Evolutionary conservation across 2,797 vertebrate species (phyloP), one percentile per base, ranked within the genome.

Genomic region (Odontamblyopus rebecca): DNA sequence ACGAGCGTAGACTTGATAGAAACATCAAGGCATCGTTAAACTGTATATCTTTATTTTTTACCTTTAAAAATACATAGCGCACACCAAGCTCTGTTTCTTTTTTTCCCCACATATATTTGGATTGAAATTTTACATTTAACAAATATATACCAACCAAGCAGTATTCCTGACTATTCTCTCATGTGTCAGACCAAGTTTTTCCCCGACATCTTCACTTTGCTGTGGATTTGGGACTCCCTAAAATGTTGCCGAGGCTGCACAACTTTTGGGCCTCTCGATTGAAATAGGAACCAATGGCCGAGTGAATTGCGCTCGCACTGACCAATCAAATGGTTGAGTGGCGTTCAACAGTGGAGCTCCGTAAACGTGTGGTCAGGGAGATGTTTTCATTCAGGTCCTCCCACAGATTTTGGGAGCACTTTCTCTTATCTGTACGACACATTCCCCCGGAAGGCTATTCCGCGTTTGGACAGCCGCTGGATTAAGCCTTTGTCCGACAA

Each of bases 251-350:
- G 70, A 76, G 67, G 61, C 19, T 59, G 84, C 85, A 79, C 11
- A 77, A 75, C 18, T 64, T 77, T 81, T 87, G 27, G 27, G 7
- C 0, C 32, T 66, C 41, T 12, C 8, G 81, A 88, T 85, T 85
- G 71, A 0, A 74, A 84, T 83, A 78, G 80, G 67, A 75, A 89
- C 83, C 82, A 85, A 76, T 80, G 76, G 79, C 72, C 67, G 57
- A 76, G 79, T 71, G 60, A 83, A 84, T 74, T 76, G 69, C 75
- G 69, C 70, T 69, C 57, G 32, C 64, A 35, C 76, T 86, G 89
- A 85, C 84, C 87, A 89, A 89, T 90, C 82, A 86, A 74, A 89
- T 84, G 88, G 80, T 89, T 88, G 81, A 84, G 83, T 85, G 83
- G 64, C 12, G 67, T 71, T 83, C 61, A 61, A 87, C 73, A 86